Base-by-base conservation (phyloP, 2,797 vertebrate species). In the Gambusia yucatana region DNA sequence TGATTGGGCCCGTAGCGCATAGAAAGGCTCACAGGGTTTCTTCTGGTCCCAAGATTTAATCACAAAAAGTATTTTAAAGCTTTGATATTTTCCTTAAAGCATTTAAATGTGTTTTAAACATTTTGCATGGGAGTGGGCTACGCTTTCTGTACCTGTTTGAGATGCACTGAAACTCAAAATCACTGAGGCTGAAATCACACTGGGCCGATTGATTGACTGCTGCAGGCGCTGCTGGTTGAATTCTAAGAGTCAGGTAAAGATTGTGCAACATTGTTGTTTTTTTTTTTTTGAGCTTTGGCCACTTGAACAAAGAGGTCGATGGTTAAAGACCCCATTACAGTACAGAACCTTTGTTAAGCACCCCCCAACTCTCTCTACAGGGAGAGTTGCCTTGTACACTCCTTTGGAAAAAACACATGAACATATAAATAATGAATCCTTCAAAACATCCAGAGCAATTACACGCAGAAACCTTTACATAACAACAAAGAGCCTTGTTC, bases 401-500 rank as follows among this genome's bases (percentile, higher is more conserved):
- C 79, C 86, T 88, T 87, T 71, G 84, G 81, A 93, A 80, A 93
- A 93, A 86, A 93, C 81, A 90, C 79, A 90, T 80, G 87, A 89
- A 94, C 88, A 91, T 92, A 93, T 94, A 95, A 93, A 95, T 94
- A 93, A 94, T 94, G 84, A 95, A 94, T 90, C 88, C 90, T 89
- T 94, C 85, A 92, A 93, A 93, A 94, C 90, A 91, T 92, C 91
- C 92, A 90, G 79, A 72, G 91, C 94, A 94, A 95, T 95, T 93
- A 95, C 90, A 94, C 55, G 39, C 86, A 84, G 90, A 94, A 94
- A 93, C 91, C 93, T 95, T 93, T 95, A 93, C 91, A 93, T 91
- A 94, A 95, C 91, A 96, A 96, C 94, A 95, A 94, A 95, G 93
- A 90, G 85, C 86, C 89, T 90, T 92, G 91, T 95, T 94, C 81